These are phyloP conservation scores for Apostichopus parvimensis DNA, from an alignment of 35 echinoderm and acorn worm genomes.

Conservation along the genomic window DNA sequence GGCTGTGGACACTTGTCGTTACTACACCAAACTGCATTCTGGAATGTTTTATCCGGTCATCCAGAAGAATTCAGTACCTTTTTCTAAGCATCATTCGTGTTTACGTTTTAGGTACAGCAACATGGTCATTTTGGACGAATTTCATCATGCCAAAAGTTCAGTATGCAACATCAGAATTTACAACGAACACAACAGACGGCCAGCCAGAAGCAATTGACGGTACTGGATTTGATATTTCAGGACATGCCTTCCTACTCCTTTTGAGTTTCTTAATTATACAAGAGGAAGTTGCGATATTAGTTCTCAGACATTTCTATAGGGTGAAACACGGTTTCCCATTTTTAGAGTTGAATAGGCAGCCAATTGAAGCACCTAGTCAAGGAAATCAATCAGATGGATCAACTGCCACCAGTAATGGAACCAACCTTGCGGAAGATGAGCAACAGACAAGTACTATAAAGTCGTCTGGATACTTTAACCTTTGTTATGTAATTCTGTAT, in stretches of 20 bases:
- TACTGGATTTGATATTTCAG: conserved; percentile 85
- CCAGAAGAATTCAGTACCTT: conserved; percentile 20
- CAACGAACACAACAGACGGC: conserved; percentile 11
- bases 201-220: conserved; percentile 24
- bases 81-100: conserved; percentile 32
- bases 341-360: not conserved
- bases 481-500: not conserved
- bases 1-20: conserved; percentile 79
- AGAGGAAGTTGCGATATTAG: conserved; percentile 57
- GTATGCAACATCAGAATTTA: conserved; percentile 63
- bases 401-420: not conserved
- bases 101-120: conserved; percentile 44
- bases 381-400: not conserved
- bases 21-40: conserved; percentile 56
- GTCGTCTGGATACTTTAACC: conserved; percentile 25
- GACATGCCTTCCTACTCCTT: conserved; percentile 73
- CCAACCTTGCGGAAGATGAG: not conserved
- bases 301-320: conserved; percentile 3
- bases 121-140: conserved; percentile 73
- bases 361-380: not conserved
- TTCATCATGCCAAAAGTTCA: conserved; percentile 63
- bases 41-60: conserved; percentile 17
- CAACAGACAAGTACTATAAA: conserved; percentile 16
- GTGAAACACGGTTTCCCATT: not conserved
- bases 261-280: conserved; percentile 65